Evolutionary conservation across 53 echinoderm and acorn worm species (phyloP), one percentile per base, ranked within the genome.

Genomic region (Paracentrotus lividus): DNA sequence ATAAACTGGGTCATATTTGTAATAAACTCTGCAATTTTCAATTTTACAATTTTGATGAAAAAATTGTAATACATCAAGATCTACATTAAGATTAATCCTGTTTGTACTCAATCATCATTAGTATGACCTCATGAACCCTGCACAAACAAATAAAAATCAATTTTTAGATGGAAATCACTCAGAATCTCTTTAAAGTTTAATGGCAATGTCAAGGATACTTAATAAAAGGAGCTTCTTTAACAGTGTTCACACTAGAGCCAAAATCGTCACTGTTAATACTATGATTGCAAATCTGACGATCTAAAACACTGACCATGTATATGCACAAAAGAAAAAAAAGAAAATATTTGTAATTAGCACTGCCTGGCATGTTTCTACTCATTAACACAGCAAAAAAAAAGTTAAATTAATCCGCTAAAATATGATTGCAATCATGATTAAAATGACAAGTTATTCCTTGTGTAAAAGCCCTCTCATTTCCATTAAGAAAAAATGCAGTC

Each of bases 131-230:
- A 36, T 69, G 4, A 69, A 38, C 3, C 69, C 38, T 5, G 38
- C 7, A 47, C 8, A 47, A 10, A 13, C n/a, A 47, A 47, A 7
- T 47, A 23, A 47, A 44, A 81, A 26, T 42, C 42, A 76, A 31
- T 18, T 40, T 40, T 15, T 16, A 38, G 72, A 38, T 40, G 40
- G 72, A 18, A 18, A 72, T 72, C 72, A n/a, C 44, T 44, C 20
- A 33, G n/a, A n/a, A 81, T 49, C 47, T 81, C 49, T 78, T 49
- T 45, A 26, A 81, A n/a, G 47, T 24, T 10, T n/a, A 26, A 40
- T 81, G 8, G 18, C 81, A 81, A 81, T 47, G 81, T 81, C 81
- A 45, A 81, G 47, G 81, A n/a, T 9, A 81, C 47, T 81, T 38
- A 26, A 81, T 81, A 10, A 81, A 81, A 81, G 44, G 47, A 8